Base-by-base conservation (phyloP, 1,140 invertebrate species). In the Danaus plexippus region DNA sequence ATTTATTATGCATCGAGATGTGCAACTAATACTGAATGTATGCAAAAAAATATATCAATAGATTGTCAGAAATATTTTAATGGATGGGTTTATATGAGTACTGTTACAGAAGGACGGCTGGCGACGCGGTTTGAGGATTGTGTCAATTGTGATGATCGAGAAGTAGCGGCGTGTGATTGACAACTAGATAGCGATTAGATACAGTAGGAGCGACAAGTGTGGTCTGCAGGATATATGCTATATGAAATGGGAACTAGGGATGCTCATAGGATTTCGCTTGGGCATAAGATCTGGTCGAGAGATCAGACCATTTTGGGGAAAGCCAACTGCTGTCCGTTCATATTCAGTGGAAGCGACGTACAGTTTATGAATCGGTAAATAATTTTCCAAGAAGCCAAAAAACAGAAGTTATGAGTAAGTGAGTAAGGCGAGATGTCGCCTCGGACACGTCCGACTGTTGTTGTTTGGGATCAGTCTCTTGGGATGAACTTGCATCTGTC, bases 111-210 rank as follows among this genome's bases (percentile, higher is more conserved):
- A 12, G 18, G 7, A 18, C 32, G 40, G 47, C 32, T 59, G 22
- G 13, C 11, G 22, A 11, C 43, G 46, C 10, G 47, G 57, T 61
- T 61, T 56, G 53, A 47, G 64, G 66, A 67, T 76, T 75, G 71
- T 75, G 49, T 69, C 69, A 72, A 71, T 74, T 78, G 72, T 71
- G 47, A 22, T 43, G 52, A 54, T 52, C 2, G 7, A 32, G 22
- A 32, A 32, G 15, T 15, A 15, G 44, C 57, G 58, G 59, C 47
- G 49, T 18, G 42, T 69, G 69, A 72, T 70, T 72, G 72, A 68
- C 69, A 64, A 54, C 57, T 55, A 61, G 52, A 56, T 64, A 54
- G 9, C 9, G 51, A 51, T 54, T 60, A 44, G 58, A 58, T 51
- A 22, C 49, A 52, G 47, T 59, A 47, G 22, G 32, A 42, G 48